Percentiles rank a stretch among this genome's conserved stretches.
These are phyloP conservation scores for Lipophrys pholis DNA, from an alignment of 2,113 vertebrate species.

Conservation along the genomic window DNA sequence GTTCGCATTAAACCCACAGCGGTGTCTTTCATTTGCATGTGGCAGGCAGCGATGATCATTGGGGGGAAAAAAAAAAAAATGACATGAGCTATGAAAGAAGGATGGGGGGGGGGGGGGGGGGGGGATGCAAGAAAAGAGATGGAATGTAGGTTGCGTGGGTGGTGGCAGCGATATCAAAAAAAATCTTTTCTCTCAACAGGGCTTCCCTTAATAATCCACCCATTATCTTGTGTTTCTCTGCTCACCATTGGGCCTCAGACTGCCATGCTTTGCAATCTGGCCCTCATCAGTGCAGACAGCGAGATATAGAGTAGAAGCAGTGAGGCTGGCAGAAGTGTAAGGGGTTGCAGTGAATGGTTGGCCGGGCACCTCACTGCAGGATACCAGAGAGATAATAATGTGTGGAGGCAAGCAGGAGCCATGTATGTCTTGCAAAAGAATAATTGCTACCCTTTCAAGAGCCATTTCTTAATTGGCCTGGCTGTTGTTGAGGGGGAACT, in stretches of 20 bases:
- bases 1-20: slow-evolving; percentile 75
- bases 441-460: slow-evolving; percentile 85
- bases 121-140: slow-evolving; percentile 37
- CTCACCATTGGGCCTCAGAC: slow-evolving; percentile 63
- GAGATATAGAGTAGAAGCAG: slow-evolving; percentile 65
- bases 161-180: slow-evolving; percentile 70
- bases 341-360: slow-evolving; percentile 78
- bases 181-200: slow-evolving; percentile 72
- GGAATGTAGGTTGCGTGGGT: slow-evolving; percentile 68
- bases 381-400: slow-evolving; percentile 82
- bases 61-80: slow-evolving; percentile 9
- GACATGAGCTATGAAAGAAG: slow-evolving; percentile 34
- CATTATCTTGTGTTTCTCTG: slow-evolving; percentile 80
- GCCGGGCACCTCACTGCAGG: slow-evolving; percentile 76
- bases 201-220: slow-evolving; percentile 80
- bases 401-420: slow-evolving; percentile 78
- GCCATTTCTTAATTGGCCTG: slow-evolving; percentile 85
- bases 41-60: slow-evolving; percentile 45
- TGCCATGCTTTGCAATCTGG: slow-evolving; percentile 63
- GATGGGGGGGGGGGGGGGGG: background rate
- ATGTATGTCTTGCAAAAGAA: slow-evolving; percentile 82
- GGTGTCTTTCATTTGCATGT: slow-evolving; percentile 72
- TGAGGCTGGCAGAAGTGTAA: slow-evolving; percentile 75
- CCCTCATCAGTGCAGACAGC: slow-evolving; percentile 75
- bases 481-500: slow-evolving; percentile 76